Evolutionary conservation across 2,888 invertebrate species (phyloP).

Genomic region (Heliconius ismenius): DNA sequence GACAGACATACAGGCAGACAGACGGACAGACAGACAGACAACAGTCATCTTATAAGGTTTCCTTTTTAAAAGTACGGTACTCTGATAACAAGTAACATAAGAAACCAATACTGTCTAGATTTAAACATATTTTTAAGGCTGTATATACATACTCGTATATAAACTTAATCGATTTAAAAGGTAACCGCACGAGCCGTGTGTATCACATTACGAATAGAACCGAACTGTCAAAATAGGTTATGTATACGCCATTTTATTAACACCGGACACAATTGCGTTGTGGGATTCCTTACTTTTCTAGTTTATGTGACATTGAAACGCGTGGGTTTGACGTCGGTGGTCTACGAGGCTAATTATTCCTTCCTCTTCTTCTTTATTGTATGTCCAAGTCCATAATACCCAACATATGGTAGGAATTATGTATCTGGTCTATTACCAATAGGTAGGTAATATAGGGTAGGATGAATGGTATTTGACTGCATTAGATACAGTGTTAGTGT

Average conservation of each 20-base stretch:
- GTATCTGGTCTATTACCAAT: slow-evolving; percentile 14
- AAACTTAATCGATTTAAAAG: neutral
- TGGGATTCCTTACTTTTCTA: slow-evolving; percentile 76
- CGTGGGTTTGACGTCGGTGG: slow-evolving; percentile 71
- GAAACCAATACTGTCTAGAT: neutral
- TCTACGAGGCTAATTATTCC: slow-evolving; percentile 63
- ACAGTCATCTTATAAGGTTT: too few relatives aligned
- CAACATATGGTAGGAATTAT: neutral
- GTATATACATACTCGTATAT: neutral
- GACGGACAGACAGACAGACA: too few relatives aligned
- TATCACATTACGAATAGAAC: slow-evolving; percentile 68
- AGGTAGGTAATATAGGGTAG: slow-evolving; percentile 8
- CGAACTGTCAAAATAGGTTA: slow-evolving; percentile 80
- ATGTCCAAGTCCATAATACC: neutral
- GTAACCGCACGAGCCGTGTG: slow-evolving; percentile 51
- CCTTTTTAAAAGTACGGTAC: too few relatives aligned
- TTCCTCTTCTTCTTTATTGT: slow-evolving; percentile 40
- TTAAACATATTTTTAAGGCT: neutral
- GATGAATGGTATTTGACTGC: slow-evolving; percentile 5
- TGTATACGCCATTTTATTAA: slow-evolving; percentile 80
- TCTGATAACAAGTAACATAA: too few relatives aligned
- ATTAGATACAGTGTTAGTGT: neutral
- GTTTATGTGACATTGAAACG: slow-evolving; percentile 68
- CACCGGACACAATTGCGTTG: slow-evolving; percentile 76
- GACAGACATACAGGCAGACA: too few relatives aligned